Evolutionary conservation across 2,113 vertebrate species (phyloP).

Genomic region (Apistogramma diplotaenia): DNA sequence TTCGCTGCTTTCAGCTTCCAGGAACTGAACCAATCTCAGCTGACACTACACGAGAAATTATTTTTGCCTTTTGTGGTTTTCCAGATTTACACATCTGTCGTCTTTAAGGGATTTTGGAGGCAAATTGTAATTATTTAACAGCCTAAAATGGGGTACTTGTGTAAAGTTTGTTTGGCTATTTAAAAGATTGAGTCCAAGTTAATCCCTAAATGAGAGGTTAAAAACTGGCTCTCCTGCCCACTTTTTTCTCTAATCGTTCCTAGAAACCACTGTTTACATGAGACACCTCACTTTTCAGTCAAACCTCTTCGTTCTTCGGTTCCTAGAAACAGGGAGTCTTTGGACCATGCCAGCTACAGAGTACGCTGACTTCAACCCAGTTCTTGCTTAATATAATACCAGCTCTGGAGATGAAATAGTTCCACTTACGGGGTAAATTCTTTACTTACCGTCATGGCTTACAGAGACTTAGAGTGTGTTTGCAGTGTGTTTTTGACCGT

Average conservation of each 20-base stretch:
- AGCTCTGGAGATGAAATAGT: background rate
- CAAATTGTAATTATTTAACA: background rate
- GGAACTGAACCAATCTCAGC: background rate
- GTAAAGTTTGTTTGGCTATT: background rate
- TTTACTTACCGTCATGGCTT: background rate
- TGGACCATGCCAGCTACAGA: background rate
- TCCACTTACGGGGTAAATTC: background rate
- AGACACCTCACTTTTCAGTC: background rate
- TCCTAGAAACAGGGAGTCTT: constrained; percentile 21
- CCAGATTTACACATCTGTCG: background rate
- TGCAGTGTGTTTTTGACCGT: constrained; percentile 5
- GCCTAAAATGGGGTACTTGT: background rate
- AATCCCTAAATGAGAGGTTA: constrained; percentile 48
- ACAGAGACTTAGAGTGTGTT: background rate
- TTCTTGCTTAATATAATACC: constrained; percentile 5
- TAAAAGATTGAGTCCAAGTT: constrained; percentile 16
- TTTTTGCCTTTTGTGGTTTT: constrained; percentile 15
- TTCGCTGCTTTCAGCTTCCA: background rate
- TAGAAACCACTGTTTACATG: constrained; percentile 26
- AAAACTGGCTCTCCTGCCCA: constrained; percentile 14
- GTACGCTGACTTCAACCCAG: background rate
- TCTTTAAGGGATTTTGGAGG: background rate
- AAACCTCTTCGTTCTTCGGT: background rate
- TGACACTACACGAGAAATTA: background rate
- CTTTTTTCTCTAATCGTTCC: background rate